Percentiles rank a stretch among this genome's conserved stretches.
These are phyloP conservation scores for Vulpes vulpes DNA, from an alignment of 2,113 vertebrate species.

Conservation along the genomic window DNA sequence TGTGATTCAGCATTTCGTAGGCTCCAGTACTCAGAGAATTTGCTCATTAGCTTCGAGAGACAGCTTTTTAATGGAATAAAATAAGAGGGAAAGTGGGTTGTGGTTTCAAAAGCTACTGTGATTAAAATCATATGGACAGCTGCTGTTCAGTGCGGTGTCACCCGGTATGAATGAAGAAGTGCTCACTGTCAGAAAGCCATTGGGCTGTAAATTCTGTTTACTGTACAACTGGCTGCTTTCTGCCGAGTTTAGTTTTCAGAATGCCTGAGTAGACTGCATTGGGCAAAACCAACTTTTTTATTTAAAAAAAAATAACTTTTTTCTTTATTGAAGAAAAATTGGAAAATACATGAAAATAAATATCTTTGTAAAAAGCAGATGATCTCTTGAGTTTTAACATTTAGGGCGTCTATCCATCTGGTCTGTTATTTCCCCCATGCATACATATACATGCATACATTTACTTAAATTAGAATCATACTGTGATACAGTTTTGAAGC, in stretches of 20 bases:
- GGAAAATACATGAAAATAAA: conserved; percentile 50
- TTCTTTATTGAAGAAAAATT: conserved; percentile 52
- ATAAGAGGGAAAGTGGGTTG: conserved; percentile 37
- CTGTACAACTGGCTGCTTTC: conserved; percentile 17
- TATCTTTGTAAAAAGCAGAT: conserved; percentile 46
- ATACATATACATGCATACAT: background rate
- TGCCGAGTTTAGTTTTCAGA: conserved; percentile 23
- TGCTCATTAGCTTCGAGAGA: conserved; percentile 72
- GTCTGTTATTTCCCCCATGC: background rate
- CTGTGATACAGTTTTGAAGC: conserved; percentile 47
- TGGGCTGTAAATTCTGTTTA: conserved; percentile 74
- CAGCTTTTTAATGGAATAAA: conserved; percentile 70
- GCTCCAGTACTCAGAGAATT: conserved; percentile 41
- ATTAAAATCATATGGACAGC: conserved; percentile 76
- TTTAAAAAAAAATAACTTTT: conserved; percentile 30
- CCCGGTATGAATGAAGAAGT: conserved; percentile 61
- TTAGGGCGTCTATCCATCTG: conserved; percentile 58
- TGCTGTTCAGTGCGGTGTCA: conserved; percentile 63
- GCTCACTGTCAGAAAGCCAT: conserved; percentile 58
- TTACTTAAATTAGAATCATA: conserved; percentile 44
- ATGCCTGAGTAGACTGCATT: background rate
- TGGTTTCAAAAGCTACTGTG: conserved; percentile 71
- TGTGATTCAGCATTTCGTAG: conserved; percentile 72
- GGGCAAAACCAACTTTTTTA: background rate
- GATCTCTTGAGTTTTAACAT: conserved; percentile 66